Percentiles rank a stretch among this genome's conserved stretches.
phyloP scores from a whole-genome alignment of 2,888 invertebrate species.

The Lepetodrilus schrolli region DNA sequence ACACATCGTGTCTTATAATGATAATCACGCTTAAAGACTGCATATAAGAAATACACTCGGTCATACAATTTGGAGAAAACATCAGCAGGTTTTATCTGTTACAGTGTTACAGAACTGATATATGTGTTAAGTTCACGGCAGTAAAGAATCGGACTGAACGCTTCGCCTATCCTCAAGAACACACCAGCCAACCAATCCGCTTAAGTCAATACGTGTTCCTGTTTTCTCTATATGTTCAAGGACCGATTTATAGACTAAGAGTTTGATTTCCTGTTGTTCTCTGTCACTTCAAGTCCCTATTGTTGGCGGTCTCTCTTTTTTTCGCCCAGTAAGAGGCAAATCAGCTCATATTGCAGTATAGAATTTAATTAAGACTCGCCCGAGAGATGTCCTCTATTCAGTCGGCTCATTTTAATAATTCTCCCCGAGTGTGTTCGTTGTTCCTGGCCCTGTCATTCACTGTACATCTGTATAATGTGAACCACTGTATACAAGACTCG shows the following conservation, averaged over 20 bases:
- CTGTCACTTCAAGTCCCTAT: background rate
- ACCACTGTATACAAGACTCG: background rate
- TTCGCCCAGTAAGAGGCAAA: background rate
- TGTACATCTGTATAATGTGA: background rate
- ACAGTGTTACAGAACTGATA: too few relatives aligned
- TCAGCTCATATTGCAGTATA: conserved; percentile 14
- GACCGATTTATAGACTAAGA: conserved; percentile 11
- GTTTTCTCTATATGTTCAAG: background rate
- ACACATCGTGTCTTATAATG: too few relatives aligned
- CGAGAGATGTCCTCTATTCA: conserved; percentile 6
- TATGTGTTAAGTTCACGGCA: too few relatives aligned
- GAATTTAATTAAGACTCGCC: conserved; percentile 17
- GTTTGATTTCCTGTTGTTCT: conserved; percentile 11
- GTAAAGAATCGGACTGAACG: too few relatives aligned
- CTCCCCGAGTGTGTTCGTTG: background rate
- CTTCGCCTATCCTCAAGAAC: too few relatives aligned
- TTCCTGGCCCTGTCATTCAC: background rate
- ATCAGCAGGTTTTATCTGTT: too few relatives aligned
- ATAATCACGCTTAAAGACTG: too few relatives aligned
- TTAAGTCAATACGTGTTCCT: background rate
- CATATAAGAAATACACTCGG: too few relatives aligned
- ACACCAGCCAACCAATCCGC: background rate
- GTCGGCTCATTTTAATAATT: conserved; percentile 1
- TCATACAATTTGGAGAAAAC: too few relatives aligned
- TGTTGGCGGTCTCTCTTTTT: background rate